Conservation (phyloP, 2,888 invertebrate species). For the Macrosoma leucophasiata region DNA sequence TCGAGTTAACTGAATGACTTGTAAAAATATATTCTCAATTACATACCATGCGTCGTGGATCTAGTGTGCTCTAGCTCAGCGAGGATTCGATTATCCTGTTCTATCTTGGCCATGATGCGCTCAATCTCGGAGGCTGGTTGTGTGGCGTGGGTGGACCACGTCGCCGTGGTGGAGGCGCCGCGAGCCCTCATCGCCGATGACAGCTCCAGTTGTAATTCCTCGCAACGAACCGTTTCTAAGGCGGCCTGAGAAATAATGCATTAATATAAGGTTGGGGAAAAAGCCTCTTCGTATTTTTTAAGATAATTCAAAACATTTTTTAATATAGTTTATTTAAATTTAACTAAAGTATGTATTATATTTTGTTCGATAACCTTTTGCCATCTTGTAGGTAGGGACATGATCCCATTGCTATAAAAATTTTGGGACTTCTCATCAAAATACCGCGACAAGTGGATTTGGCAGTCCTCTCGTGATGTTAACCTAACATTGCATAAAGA, state of each 20-base stretch:
- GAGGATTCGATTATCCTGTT: constrained; percentile 91
- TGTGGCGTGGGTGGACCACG: constrained; percentile 57
- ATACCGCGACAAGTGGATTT: too few relatives aligned
- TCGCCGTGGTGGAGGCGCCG: constrained; percentile 49
- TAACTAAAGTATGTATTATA: too few relatives aligned
- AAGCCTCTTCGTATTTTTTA: too few relatives aligned
- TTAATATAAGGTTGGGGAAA: constrained; percentile 5
- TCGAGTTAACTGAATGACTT: too few relatives aligned
- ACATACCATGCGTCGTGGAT: constrained; percentile 78
- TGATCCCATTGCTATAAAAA: too few relatives aligned
- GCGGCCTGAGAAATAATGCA: constrained; percentile 66
- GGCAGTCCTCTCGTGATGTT: too few relatives aligned
- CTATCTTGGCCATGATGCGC: constrained; percentile 95
- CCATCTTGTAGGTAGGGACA: too few relatives aligned
- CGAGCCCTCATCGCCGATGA: constrained; percentile 79
- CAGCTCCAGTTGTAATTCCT: constrained; percentile 92
- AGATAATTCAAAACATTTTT: too few relatives aligned
- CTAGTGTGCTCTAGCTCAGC: constrained; percentile 92
- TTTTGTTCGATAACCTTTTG: too few relatives aligned
- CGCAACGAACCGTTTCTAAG: constrained; percentile 83
- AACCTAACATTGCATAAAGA: too few relatives aligned
- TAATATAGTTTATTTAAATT: too few relatives aligned
- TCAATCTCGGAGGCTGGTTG: constrained; percentile 87
- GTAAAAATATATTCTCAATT: constrained; percentile 8
- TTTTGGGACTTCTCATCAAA: too few relatives aligned